Percentiles rank a stretch among this genome's conserved stretches.
These are phyloP conservation scores for Tenthredo mesomela DNA, from an alignment of 2,888 invertebrate species.

Conservation along the genomic window DNA sequence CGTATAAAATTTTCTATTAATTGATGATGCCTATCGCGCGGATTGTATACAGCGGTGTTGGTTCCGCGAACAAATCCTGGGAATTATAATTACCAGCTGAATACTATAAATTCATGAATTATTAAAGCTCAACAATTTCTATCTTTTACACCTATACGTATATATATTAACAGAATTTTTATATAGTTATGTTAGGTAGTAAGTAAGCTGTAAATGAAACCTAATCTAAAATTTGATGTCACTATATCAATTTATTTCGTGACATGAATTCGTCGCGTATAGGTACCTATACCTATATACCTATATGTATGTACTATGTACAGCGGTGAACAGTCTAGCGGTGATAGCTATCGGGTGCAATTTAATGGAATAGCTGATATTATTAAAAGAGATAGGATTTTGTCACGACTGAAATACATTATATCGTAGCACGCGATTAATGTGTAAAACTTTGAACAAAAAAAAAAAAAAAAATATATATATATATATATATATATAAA, in stretches of 20 bases:
- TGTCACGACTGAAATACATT: conserved; percentile 38
- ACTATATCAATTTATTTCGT: not conserved
- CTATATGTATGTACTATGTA: not conserved
- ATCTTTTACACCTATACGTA: not conserved
- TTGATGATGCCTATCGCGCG: not conserved
- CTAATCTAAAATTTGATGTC: not conserved
- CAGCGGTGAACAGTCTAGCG: conserved; percentile 3
- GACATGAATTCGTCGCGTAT: not conserved
- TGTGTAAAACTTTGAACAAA: not conserved
- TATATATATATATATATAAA: too few species aligned
- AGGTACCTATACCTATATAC: not conserved
- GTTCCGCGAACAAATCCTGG: not conserved
- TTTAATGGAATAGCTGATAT: conserved; percentile 15
- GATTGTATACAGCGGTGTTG: not conserved
- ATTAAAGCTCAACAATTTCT: not conserved
- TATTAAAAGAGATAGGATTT: conserved; percentile 20
- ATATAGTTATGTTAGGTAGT: not conserved
- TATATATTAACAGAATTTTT: not conserved
- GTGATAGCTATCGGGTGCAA: conserved; percentile 26
- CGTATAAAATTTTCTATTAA: not conserved
- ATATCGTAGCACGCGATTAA: conserved; percentile 11
- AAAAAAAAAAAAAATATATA: not conserved
- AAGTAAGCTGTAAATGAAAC: not conserved
- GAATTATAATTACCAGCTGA: not conserved
- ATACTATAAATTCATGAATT: not conserved